Evolutionary conservation across 2,888 invertebrate genomes (phyloP).

Genomic region (Allolobophora icterica): DNA sequence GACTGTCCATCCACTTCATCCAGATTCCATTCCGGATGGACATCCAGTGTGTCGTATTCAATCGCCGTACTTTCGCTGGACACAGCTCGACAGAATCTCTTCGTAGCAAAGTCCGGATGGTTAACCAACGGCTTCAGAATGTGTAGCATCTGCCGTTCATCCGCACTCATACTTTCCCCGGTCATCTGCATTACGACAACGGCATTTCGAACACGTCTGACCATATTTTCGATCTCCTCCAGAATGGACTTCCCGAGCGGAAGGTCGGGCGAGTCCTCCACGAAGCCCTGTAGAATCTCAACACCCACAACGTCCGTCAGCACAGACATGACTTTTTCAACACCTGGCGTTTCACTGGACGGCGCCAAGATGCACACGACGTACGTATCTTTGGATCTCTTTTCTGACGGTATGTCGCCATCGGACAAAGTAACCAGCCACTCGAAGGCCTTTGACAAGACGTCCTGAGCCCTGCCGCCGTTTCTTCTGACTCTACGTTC

Average conservation of each 20-base stretch:
- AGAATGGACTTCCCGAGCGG: background rate
- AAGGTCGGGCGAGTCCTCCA: background rate
- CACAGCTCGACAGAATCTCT: slow-evolving; percentile 12
- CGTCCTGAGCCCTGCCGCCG: background rate
- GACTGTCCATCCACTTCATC: background rate
- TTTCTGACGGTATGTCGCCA: background rate
- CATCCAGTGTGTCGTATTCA: background rate
- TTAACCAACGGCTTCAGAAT: background rate
- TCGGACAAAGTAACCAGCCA: background rate
- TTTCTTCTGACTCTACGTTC: background rate
- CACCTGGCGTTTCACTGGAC: background rate
- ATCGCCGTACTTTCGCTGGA: background rate
- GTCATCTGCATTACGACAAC: background rate
- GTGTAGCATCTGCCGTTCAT: background rate
- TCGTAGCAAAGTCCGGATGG: background rate
- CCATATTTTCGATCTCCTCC: background rate
- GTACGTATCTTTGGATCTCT: background rate
- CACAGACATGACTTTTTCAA: background rate
- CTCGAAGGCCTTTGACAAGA: background rate
- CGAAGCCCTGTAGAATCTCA: background rate
- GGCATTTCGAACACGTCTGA: background rate
- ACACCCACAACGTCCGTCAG: background rate
- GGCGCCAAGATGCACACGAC: background rate
- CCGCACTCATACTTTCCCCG: background rate
- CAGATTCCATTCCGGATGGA: background rate